These are phyloP conservation scores for Pungitius pungitius DNA, from an alignment of 2,113 vertebrate genomes.

Conservation along the genomic window DNA sequence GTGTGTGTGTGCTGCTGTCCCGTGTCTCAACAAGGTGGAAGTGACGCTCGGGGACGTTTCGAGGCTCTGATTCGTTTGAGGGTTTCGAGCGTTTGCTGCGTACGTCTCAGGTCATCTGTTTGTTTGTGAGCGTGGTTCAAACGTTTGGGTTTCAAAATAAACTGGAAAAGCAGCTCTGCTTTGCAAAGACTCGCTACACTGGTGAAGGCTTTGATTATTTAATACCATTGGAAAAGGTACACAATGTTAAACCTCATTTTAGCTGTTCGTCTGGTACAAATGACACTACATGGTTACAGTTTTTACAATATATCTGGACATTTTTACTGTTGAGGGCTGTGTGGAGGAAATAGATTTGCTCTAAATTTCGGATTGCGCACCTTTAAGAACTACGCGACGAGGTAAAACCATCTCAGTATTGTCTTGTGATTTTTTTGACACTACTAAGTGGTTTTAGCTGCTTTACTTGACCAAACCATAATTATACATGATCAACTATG, in stretches of 20 bases:
- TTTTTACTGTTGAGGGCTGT: too few species aligned
- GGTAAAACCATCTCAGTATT: too few species aligned
- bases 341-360: not conserved
- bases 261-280: not conserved
- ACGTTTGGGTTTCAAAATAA: not conserved
- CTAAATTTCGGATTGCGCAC: not conserved
- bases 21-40: slow-evolving; percentile 5
- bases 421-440: not conserved
- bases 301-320: not conserved
- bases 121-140: slow-evolving; percentile 3
- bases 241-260: not conserved
- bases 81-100: not conserved
- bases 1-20: not conserved
- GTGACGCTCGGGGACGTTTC: slow-evolving; percentile 9
- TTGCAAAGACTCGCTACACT: not conserved
- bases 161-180: not conserved
- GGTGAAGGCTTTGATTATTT: not conserved
- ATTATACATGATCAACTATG: not conserved
- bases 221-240: not conserved
- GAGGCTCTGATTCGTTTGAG: not conserved
- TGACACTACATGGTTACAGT: not conserved
- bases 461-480: not conserved
- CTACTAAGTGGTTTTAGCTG: not conserved
- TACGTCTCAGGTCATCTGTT: not conserved
- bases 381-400: not conserved